These are phyloP conservation scores for Coryphaenoides rupestris DNA, from an alignment of 2,113 vertebrate species.

Conservation along the genomic window DNA sequence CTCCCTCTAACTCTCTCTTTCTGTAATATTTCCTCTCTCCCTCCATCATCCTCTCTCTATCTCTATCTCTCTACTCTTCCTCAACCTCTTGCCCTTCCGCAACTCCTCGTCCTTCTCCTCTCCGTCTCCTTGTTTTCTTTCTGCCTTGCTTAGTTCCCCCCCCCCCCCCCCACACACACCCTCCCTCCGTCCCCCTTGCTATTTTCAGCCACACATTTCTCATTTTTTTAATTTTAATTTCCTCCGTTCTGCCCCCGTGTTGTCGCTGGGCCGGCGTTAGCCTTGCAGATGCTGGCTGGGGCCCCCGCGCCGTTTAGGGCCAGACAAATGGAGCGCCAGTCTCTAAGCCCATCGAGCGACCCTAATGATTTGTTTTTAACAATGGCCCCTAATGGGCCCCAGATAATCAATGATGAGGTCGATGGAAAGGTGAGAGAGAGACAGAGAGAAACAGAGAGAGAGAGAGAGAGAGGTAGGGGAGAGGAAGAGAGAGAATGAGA, in stretches of 20 bases:
- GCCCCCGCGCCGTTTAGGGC: conserved; percentile 87
- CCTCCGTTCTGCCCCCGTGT: background rate
- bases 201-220: too few relatives aligned
- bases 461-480: conserved; percentile 30
- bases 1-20: conserved; percentile 13
- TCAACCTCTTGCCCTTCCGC: too few relatives aligned
- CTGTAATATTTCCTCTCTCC: too few relatives aligned
- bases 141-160: too few relatives aligned
- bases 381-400: conserved; percentile 92
- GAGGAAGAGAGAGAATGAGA: conserved; percentile 50
- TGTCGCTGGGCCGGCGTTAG: conserved; percentile 54
- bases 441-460: conserved; percentile 52
- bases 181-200: background rate
- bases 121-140: too few relatives aligned
- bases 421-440: conserved; percentile 78
- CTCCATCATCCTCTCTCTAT: too few relatives aligned
- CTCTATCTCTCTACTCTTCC: too few relatives aligned
- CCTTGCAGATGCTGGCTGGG: conserved; percentile 83
- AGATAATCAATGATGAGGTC: conserved; percentile 92
- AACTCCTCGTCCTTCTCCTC: too few relatives aligned
- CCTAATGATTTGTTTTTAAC: conserved; percentile 91
- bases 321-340: conserved; percentile 87
- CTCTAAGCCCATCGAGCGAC: conserved; percentile 84
- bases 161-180: too few relatives aligned
- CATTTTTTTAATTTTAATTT: conserved; percentile 22